A percentile compares a stretch with the other conserved stretches of the same genome.
These are phyloP conservation scores for Enteromius unitaeniatus DNA, from an alignment of 2,797 vertebrate genomes.

Conservation along the genomic window DNA sequence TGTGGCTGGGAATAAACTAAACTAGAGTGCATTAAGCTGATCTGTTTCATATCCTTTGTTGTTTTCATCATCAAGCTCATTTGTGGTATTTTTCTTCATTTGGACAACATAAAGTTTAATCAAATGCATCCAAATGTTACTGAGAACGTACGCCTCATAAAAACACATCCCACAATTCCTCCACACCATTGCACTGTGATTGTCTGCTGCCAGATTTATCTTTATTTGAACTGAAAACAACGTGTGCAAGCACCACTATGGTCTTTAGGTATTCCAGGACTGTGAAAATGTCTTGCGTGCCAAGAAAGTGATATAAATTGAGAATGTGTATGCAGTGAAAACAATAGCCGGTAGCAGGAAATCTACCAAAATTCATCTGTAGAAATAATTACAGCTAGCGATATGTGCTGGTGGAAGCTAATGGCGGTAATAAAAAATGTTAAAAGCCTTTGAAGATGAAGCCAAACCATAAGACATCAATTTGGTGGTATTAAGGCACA, in stretches of 20 bases:
- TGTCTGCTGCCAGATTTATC: conserved; percentile 32
- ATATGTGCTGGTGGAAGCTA: conserved; percentile 25
- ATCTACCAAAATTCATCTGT: conserved; percentile 18
- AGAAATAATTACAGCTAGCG: conserved; percentile 42
- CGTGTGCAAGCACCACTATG: background rate
- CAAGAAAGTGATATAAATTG: conserved; percentile 38
- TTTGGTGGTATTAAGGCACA: conserved; percentile 51
- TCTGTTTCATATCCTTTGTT: conserved; percentile 33
- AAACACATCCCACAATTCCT: conserved; percentile 29
- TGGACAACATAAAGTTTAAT: conserved; percentile 35
- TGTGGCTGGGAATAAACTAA: conserved; percentile 35
- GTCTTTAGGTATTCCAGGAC: conserved; percentile 27
- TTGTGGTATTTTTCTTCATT: conserved; percentile 36
- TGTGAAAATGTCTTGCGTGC: conserved; percentile 34
- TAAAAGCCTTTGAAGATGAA: conserved; percentile 51
- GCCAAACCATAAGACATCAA: conserved; percentile 45
- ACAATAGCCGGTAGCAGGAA: conserved; percentile 3
- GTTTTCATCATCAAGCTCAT: conserved; percentile 5
- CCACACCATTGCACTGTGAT: conserved; percentile 1
- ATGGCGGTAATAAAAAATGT: conserved; percentile 50
- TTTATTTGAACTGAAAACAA: conserved; percentile 33
- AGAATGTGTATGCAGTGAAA: conserved; percentile 13
- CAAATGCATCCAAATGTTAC: conserved; percentile 36
- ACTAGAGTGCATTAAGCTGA: conserved; percentile 14
- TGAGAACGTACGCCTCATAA: conserved; percentile 26